phyloP scores from a whole-genome alignment of 30 jellyfish, hydroid and myxozoan genomes.

The Cassiopea xamachana region DNA sequence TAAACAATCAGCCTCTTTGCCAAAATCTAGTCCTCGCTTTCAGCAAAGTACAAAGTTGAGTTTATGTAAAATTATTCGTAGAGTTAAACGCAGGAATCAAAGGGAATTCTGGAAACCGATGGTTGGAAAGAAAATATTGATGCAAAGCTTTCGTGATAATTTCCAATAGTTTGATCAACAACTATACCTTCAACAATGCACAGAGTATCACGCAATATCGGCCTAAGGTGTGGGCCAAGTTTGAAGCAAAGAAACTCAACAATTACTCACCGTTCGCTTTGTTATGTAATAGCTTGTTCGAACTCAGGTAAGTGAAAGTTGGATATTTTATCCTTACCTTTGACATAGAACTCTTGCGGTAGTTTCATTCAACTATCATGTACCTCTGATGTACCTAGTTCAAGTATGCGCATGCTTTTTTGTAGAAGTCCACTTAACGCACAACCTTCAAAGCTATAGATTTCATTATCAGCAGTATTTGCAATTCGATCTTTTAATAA shows the following conservation, averaged over 20 bases:
- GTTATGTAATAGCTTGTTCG: background rate
- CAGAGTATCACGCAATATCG: conserved; percentile 30
- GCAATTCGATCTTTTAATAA: too few relatives aligned
- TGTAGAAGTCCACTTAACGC: too few relatives aligned
- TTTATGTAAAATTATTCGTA: background rate
- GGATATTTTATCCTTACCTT: background rate
- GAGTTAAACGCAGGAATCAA: background rate
- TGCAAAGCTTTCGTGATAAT: background rate
- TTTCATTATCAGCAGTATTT: too few relatives aligned
- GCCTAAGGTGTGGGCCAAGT: conserved; percentile 23
- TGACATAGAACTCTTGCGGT: background rate
- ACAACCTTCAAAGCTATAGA: too few relatives aligned
- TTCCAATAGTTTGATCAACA: background rate
- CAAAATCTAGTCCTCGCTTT: background rate
- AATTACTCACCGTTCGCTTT: background rate
- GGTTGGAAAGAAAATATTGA: background rate
- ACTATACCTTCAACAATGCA: conserved; percentile 22
- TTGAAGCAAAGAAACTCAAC: conserved; percentile 16
- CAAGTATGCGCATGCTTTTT: too few relatives aligned
- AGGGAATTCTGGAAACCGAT: background rate
- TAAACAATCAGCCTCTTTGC: background rate
- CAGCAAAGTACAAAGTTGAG: background rate
- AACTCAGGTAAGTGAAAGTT: conserved; percentile 8
- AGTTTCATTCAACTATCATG: background rate
- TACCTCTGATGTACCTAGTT: background rate